Conservation (phyloP, 2,797 vertebrate genomes). For the Scyliorhinus canicula region DNA sequence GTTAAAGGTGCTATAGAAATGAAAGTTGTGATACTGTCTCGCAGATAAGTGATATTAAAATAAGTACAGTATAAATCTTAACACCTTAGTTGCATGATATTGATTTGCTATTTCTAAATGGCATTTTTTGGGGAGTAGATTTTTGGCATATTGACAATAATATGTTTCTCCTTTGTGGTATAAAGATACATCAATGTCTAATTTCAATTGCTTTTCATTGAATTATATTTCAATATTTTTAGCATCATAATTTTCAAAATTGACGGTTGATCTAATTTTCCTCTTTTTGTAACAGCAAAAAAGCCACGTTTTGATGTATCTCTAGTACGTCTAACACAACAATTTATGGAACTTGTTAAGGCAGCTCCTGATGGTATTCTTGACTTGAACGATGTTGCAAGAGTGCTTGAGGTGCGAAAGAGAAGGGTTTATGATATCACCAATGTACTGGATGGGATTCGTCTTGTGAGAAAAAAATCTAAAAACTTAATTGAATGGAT, state of each 20-base stretch:
- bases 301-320: slow-evolving; percentile 64
- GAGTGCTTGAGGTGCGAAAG: slow-evolving; percentile 64
- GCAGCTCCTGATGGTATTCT: slow-evolving; percentile 65
- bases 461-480: slow-evolving; percentile 70
- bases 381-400: slow-evolving; percentile 71
- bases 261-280: not conserved
- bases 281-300: not conserved
- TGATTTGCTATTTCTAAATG: not conserved
- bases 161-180: not conserved
- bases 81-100: not conserved
- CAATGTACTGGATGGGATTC: slow-evolving; percentile 73
- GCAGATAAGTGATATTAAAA: not conserved
- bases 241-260: not conserved
- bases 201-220: not conserved
- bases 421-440: slow-evolving; percentile 84
- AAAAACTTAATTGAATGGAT: slow-evolving; percentile 79
- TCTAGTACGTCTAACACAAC: slow-evolving; percentile 66
- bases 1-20: too few species aligned
- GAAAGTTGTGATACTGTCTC: not conserved
- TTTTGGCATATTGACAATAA: too few species aligned
- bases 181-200: not conserved
- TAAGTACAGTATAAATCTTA: not conserved
- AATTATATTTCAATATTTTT: not conserved
- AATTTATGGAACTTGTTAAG: slow-evolving; percentile 75
- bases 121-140: not conserved